Conservation (phyloP, 2,113 vertebrate genomes). For the Varanus komodoensis region DNA sequence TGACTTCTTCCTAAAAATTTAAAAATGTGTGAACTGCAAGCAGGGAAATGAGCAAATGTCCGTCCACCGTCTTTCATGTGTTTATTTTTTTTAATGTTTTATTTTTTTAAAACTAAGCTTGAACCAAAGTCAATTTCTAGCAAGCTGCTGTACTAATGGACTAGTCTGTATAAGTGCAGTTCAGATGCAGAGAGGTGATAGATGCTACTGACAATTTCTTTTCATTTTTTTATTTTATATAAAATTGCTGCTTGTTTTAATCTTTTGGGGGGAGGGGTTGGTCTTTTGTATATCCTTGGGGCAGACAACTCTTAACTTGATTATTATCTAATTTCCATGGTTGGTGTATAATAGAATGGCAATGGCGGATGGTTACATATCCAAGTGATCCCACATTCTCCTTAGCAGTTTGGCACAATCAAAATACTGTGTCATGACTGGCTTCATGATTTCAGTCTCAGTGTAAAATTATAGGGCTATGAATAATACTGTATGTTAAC, state of each 20-base stretch:
- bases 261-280: constrained; percentile 67
- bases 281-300: constrained; percentile 80
- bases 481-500: constrained; percentile 44
- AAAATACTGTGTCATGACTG: constrained; percentile 55
- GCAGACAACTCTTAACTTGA: constrained; percentile 82
- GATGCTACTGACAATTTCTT: constrained; percentile 91
- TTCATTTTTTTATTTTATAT: constrained; percentile 82
- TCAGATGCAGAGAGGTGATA: constrained; percentile 86
- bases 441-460: constrained; percentile 60
- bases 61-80: constrained; percentile 86
- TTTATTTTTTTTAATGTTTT: constrained; percentile 76
- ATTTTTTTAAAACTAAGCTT: constrained; percentile 91
- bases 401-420: constrained; percentile 57
- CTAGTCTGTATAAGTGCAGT: constrained; percentile 87
- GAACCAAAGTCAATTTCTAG: constrained; percentile 99
- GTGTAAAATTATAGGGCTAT: constrained; percentile 56
- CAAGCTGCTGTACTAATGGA: constrained; percentile 96
- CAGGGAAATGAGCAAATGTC: constrained; percentile 85
- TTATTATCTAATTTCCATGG: constrained; percentile 70
- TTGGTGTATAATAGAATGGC: constrained; percentile 76
- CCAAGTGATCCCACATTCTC: constrained; percentile 63
- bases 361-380: constrained; percentile 72
- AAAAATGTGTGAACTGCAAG: constrained; percentile 82
- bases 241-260: constrained; percentile 87
- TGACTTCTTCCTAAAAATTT: constrained; percentile 59